Conservation (phyloP, 1,140 invertebrate species). For the Hypothenemus hampei region DNA sequence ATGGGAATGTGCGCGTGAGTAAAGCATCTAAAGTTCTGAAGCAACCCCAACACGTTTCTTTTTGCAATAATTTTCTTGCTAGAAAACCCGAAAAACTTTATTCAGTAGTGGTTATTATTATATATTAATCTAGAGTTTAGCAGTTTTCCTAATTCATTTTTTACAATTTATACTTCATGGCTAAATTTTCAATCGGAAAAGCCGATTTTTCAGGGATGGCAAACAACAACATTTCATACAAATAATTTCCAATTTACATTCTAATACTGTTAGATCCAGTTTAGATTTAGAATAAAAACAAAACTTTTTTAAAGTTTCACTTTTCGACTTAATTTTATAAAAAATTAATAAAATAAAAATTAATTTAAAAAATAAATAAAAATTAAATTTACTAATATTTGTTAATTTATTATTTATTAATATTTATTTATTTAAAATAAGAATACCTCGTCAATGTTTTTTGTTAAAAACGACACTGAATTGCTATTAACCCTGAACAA, state of each 20-base stretch:
- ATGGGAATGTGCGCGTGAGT: slow-evolving; percentile 39
- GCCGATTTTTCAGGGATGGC: neutral
- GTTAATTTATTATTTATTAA: neutral
- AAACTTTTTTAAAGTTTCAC: slow-evolving; percentile 29
- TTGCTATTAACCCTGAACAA: neutral
- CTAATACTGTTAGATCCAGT: slow-evolving; percentile 19
- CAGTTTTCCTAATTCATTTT: neutral
- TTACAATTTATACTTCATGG: too few species aligned
- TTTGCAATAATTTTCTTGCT: slow-evolving; percentile 30
- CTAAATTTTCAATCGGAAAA: neutral
- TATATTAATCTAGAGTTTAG: slow-evolving; percentile 15
- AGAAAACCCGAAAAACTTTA: slow-evolving; percentile 27
- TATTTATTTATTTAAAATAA: slow-evolving; percentile 8
- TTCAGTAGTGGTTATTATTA: slow-evolving; percentile 24
- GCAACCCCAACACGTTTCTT: slow-evolving; percentile 17
- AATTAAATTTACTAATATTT: neutral
- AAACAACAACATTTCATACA: neutral
- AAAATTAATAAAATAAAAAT: neutral
- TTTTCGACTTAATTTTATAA: neutral
- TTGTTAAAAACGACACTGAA: slow-evolving; percentile 6
- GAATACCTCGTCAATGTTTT: slow-evolving; percentile 26
- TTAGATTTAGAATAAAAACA: slow-evolving; percentile 18
- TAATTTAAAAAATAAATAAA: neutral
- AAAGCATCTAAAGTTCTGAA: slow-evolving; percentile 18
- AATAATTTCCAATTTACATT: neutral